Base-by-base conservation (phyloP, 2,888 invertebrate species). In the Aelia acuminata region DNA sequence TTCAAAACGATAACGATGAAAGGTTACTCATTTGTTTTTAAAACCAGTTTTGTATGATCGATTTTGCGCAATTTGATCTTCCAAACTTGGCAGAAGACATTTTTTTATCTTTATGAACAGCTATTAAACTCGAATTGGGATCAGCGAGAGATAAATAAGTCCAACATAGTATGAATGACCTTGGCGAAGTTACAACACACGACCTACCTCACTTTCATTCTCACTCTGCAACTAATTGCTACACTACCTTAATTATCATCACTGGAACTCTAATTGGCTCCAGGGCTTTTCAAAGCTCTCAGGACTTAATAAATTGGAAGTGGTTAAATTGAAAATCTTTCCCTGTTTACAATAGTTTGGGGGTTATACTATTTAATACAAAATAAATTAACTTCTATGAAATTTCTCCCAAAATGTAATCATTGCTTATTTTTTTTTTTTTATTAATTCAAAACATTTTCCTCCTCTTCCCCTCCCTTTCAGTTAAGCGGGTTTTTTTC, bases 181-280 rank as follows among this genome's bases (percentile, higher is more conserved):
- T 70, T 70, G 13, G 18, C 63, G 7, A 31, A 18, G 63, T 70
- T 70, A 70, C 63, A 70, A 70, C 63, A 70, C 63, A 31, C 8
- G 31, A 35, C 63, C 63, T 70, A 35, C 35, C 63, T 70, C 63
- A 70, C 63, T 70, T 70, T 70, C 63, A 70, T 70, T 70, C 63
- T 70, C 63, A 70, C 63, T 35, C 3, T 3, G 2, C 63, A 63
- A 31, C 63, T 63, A 70, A 70, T 70, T 35, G 35, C 31, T 35
- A 35, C 63, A 35, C 63, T 18, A 0, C 31, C 13, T 35, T 70
- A 70, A 70, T 70, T 35, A 35, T 35, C 3, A 57, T 70, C 35
- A 70, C 63, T 70, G 57, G 35, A 70, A 70, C 15, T 35, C 63
- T 70, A 31, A 31, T 63, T 63, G 31, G 18, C 4, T 70, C 18